Base-by-base conservation (phyloP, 2,113 vertebrate species). In the Amblyornis subalaris region DNA sequence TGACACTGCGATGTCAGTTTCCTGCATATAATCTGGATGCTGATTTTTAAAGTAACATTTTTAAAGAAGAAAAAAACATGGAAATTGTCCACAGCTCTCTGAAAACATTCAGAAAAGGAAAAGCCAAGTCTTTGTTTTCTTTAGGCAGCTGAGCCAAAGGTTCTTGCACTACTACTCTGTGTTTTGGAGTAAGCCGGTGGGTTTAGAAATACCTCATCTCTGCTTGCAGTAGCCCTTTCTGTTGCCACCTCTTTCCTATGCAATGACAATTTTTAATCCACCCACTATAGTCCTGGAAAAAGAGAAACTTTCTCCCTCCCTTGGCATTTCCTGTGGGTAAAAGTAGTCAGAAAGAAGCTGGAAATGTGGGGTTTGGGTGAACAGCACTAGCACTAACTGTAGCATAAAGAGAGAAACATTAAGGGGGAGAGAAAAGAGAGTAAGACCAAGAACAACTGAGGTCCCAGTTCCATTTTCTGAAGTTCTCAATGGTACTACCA, bases 31-130 rank as follows among this genome's bases (percentile, higher is more conserved):
- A 66, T 85, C 61, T 88, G n/a, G 57, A 83, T 62, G 57, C 5
- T 88, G 57, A 78, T 60, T 82, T 94, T 92, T 51, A 70, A 91
- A 95, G n/a, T 44, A 71, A 80, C 13, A 69, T 60, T 88, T 94
- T 84, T 61, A 76, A 88, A 54, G 61, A 87, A 77, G 31, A 10
- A 69, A 12, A 90, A 90, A 60, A 6, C 26, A 55, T 42, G 23
- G 31, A 87, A 78, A 75, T 66, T 90, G 44, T 62, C 48, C 62
- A 36, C 12, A 71, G 36, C 54, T 29, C 33, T 40, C 8, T 74
- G 14, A 61, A 8, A 80, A 25, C 13, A 57, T 53, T 64, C 36
- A 61, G 42, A 75, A 90, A 45, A 86, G 6, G 16, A 78, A 78
- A 86, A 83, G 5, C 1, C 35, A 82, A 60, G 22, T 31, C 8